Percentiles rank a stretch among this genome's conserved stretches.
These are phyloP conservation scores for Oceanodroma tethys DNA, from an alignment of 2,113 vertebrate genomes.

Conservation along the genomic window DNA sequence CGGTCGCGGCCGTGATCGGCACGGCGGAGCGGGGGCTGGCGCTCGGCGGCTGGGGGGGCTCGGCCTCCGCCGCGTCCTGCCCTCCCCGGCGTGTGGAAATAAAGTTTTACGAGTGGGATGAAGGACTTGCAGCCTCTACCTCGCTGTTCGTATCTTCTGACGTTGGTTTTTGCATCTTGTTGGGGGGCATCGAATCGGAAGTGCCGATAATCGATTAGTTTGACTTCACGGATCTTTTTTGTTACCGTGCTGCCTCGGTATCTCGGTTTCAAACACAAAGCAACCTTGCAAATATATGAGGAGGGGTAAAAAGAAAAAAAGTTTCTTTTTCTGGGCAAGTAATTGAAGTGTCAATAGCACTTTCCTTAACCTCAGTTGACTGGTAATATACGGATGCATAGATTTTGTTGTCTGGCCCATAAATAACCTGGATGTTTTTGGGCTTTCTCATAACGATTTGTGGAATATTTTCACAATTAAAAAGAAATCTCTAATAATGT, in stretches of 20 bases:
- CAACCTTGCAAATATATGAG: neutral
- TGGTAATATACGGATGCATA: no score
- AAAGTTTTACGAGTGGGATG: neutral
- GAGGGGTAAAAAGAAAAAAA: neutral
- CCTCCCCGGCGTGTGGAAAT: accelerated
- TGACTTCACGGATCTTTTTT: neutral
- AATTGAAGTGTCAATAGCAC: neutral
- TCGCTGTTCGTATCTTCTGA: accelerated
- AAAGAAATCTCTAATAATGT: neutral
- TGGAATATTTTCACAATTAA: neutral
- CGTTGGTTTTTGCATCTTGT: accelerated
- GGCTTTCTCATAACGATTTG: neutral
- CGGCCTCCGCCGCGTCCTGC: neutral
- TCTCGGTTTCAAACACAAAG: neutral
- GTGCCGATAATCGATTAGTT: neutral
- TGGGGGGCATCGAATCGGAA: neutral
- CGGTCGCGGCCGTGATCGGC: neutral
- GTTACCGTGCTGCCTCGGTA: neutral
- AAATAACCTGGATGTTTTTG: neutral
- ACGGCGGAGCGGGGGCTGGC: neutral
- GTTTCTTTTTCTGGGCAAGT: neutral
- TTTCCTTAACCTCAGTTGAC: neutral
- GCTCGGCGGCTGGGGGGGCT: neutral
- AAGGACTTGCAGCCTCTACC: neutral
- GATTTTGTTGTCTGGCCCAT: neutral